Percentiles rank a stretch among this genome's conserved stretches.
These are phyloP conservation scores for Gadus chalcogrammus DNA, from an alignment of 2,113 vertebrate genomes.

Conservation along the genomic window DNA sequence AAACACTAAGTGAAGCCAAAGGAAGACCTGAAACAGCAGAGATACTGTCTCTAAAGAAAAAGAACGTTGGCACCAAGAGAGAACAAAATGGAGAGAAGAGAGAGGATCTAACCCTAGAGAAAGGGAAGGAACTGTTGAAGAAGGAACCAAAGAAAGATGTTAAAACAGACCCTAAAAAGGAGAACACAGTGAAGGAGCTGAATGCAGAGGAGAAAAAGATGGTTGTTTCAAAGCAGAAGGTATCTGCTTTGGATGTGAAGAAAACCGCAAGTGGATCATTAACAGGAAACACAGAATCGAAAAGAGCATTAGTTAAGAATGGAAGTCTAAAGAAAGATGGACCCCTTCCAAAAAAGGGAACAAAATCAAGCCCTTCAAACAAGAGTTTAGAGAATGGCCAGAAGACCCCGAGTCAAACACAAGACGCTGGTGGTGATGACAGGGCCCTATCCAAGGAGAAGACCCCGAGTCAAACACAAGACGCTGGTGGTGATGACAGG, in stretches of 20 bases:
- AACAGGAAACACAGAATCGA: constrained; percentile 25
- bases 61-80: constrained; percentile 59
- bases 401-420: constrained; percentile 9
- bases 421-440: not conserved
- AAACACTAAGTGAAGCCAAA: constrained; percentile 54
- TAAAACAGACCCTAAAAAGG: constrained; percentile 70
- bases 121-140: constrained; percentile 61
- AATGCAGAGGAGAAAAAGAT: constrained; percentile 72
- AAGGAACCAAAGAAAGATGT: constrained; percentile 74
- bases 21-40: constrained; percentile 63
- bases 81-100: constrained; percentile 51
- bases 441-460: not conserved
- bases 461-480: not conserved
- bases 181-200: constrained; percentile 63
- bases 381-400: constrained; percentile 49
- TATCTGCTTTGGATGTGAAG: constrained; percentile 60
- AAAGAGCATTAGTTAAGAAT: constrained; percentile 45
- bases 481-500: not conserved
- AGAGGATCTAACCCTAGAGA: constrained; percentile 8
- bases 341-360: constrained; percentile 54
- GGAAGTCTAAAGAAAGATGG: constrained; percentile 59
- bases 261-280: constrained; percentile 33
- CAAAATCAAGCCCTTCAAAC: constrained; percentile 59
- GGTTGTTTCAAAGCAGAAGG: constrained; percentile 23
- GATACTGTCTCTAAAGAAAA: constrained; percentile 56